Evolutionary conservation across 1,140 invertebrate species (phyloP), one percentile per base, ranked within the genome.

Genomic region (Drosophila bocki): DNA sequence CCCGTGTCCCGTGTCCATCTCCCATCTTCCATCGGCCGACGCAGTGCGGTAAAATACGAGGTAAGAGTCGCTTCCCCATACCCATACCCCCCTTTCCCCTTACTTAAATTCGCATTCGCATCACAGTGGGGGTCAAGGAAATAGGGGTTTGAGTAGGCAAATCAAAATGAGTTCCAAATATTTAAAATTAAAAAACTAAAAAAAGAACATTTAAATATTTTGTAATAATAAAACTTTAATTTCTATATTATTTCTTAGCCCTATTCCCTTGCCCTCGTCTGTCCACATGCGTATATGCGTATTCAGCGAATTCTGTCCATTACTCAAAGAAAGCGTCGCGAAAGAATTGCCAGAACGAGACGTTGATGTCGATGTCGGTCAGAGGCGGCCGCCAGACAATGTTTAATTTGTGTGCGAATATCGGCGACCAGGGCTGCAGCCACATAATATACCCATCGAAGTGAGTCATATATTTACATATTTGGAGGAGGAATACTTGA

Each of bases 261-360:
- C 32, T 54, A 67, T 22, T 22, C 4, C 0, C 0, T 22, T 45
- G 7, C 33, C 39, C 67, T 8, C 11, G 6, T 7, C 32, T 69
- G 39, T 68, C 8, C 15, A 9, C 15, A 17, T 62, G 35, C 78
- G 72, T 64, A 57, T 61, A 17, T 62, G 35, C 78, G 72, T 64
- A 57, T 58, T 50, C 61, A 48, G 41, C 54, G 61, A 54, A 54
- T 54, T 48, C 56, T 71, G 82, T 80, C 82, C 82, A 70, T 80
- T 86, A 82, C 74, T 87, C 70, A 82, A 79, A 70, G 65, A 70
- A 70, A 78, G 78, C 63, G 69, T 53, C 72, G 53, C 53, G 44
- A 45, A 58, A 67, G 68, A 69, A 78, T 54, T 61, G 65, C 78
- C 63, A 60, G 59, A 51, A 51, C 64, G 60, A 75, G 75, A 82